Conservation (phyloP, 2,797 vertebrate species). For the Urosaurus nigricauda region DNA sequence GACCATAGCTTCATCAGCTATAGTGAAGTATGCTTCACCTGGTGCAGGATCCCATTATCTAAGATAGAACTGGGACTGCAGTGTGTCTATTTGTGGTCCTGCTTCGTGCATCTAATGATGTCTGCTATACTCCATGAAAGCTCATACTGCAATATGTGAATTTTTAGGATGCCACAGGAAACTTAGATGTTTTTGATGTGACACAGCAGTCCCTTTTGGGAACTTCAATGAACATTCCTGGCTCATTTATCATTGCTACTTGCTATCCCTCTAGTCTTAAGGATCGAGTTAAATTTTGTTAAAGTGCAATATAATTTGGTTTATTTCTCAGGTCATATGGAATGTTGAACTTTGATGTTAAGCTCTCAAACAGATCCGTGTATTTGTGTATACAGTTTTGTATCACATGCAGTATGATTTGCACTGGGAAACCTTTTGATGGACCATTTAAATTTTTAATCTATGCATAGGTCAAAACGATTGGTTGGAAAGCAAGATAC, state of each 20-base stretch:
- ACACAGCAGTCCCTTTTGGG: not conserved
- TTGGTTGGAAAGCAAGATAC: not conserved
- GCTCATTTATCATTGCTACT: conserved; percentile 51
- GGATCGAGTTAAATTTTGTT: conserved; percentile 59
- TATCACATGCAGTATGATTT: too few relatives aligned
- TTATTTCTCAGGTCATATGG: conserved; percentile 75
- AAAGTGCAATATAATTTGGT: conserved; percentile 79
- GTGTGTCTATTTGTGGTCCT: not conserved
- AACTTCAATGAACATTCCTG: conserved; percentile 21
- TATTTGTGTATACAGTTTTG: too few relatives aligned
- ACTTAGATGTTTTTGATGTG: not conserved
- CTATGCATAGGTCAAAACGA: not conserved
- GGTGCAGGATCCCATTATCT: too few relatives aligned
- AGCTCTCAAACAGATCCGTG: not conserved
- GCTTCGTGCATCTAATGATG: not conserved
- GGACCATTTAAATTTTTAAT: not conserved
- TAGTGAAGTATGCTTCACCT: too few relatives aligned
- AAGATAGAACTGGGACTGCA: too few relatives aligned
- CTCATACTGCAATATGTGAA: conserved; percentile 28
- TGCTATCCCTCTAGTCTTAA: conserved; percentile 58
- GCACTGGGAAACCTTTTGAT: not conserved
- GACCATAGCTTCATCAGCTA: not conserved
- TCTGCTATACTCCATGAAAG: not conserved
- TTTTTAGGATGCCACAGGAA: not conserved
- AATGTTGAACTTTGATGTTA: conserved; percentile 73